Evolutionary conservation across 2,888 invertebrate genomes (phyloP), one percentile per base, ranked within the genome.

Genomic region (Morpho achilles): DNA sequence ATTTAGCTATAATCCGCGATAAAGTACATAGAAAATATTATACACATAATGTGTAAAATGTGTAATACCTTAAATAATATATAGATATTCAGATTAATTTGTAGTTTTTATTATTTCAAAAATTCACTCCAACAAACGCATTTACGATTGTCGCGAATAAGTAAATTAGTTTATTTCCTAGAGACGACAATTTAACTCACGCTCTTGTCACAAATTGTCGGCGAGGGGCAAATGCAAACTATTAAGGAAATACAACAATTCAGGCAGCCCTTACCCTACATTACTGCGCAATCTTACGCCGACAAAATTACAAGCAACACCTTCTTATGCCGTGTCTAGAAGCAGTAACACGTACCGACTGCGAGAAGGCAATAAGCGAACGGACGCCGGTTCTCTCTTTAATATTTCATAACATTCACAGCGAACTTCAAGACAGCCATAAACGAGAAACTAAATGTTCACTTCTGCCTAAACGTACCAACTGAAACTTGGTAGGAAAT

Each of bases 211-310:
- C 88, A 86, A 90, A 89, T 89, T 86, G 88, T 88, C 81, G 87
- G 77, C 86, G 80, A 75, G 84, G 62, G 88, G 85, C 89, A 89
- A 89, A 87, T 87, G 87, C 82, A 85, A 85, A 87, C 87, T 89
- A 89, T 89, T 89, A 89, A 84, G 89, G 89, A 89, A 89, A 89
- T 89, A 90, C 89, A 88, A 86, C 87, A 87, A 88, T 89, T 87
- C 87, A 77, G 80, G 72, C 82, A 81, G 80, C 84, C 84, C 87
- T 88, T 87, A 87, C 86, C 87, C 85, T 76, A 82, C 76, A 89
- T 90, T 88, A 89, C 80, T 65, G 84, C 80, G 87, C 85, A 90
- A 89, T 90, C 89, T 87, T 83, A 83, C 76, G 73, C 74, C 82
- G 77, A 79, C 77, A 67, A 89, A 90, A 88, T 90, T 90, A 89